Evolutionary conservation across 2,113 vertebrate species (phyloP).

Genomic region (Serinus canaria): DNA sequence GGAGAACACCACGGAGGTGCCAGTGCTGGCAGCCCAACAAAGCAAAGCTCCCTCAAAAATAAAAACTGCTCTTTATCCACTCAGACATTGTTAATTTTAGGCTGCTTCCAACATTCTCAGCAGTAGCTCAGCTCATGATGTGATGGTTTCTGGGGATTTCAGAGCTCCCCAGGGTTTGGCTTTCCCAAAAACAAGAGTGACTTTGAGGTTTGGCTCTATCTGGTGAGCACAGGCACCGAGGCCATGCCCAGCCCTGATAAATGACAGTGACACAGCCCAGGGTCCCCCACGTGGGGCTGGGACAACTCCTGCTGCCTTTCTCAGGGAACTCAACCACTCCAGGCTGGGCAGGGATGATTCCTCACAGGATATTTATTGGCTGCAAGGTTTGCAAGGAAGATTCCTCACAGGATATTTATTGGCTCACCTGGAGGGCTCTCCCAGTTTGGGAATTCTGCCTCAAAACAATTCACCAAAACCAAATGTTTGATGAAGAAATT

Average conservation of each 20-base stretch:
- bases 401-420: neutral
- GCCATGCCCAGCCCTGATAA: accelerated
- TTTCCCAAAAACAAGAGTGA: neutral
- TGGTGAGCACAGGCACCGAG: accelerated
- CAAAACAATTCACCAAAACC: neutral
- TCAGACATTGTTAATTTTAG: neutral
- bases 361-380: neutral
- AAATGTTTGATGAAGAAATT: neutral
- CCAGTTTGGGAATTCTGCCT: neutral
- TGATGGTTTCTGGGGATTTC: accelerated
- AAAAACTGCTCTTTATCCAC: neutral
- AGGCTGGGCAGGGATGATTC: accelerated
- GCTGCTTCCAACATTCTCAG: neutral
- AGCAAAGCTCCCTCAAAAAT: neutral
- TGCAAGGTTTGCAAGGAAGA: neutral
- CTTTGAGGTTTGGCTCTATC: neutral
- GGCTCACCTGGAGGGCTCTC: neutral
- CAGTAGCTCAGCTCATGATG: accelerated
- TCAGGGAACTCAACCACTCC: accelerated
- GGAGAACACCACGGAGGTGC: neutral
- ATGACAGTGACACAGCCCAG: neutral
- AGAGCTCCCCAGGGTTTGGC: neutral
- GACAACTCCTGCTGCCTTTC: accelerated
- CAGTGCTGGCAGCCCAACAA: neutral
- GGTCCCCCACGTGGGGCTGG: accelerated